A percentile compares a stretch with the other conserved stretches of the same genome.
Conservation (phyloP, 2,888 invertebrate species). For the Halocaridina rubra region DNA sequence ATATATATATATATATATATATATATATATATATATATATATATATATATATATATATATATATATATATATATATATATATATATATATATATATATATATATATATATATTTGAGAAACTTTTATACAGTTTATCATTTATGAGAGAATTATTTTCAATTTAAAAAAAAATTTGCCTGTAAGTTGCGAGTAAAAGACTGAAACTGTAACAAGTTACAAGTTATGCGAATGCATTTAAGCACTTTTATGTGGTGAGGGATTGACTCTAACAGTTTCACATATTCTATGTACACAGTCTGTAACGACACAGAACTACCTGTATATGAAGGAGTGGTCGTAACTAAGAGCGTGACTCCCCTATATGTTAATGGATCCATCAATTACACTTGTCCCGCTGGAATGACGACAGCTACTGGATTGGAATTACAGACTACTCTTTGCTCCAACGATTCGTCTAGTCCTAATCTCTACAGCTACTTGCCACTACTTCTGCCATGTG, state of each 20-base stretch:
- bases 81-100: not conserved
- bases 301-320: not conserved
- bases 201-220: too few relatives aligned
- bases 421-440: not conserved
- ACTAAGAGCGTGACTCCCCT: not conserved
- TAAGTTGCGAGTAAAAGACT: too few relatives aligned
- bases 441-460: not conserved
- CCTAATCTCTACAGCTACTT: not conserved
- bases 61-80: not conserved
- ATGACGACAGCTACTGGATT: not conserved
- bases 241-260: too few relatives aligned
- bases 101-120: not conserved
- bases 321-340: not conserved
- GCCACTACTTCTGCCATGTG: not conserved
- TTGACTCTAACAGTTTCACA: too few relatives aligned
- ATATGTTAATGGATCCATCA: not conserved
- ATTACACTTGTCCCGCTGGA: not conserved
- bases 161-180: too few relatives aligned
- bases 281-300: not conserved
- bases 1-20: not conserved
- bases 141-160: too few relatives aligned
- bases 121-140: too few relatives aligned
- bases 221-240: too few relatives aligned
- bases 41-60: not conserved
- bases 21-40: constrained; percentile 3